Percentiles rank a stretch among this genome's conserved stretches.
phyloP scores from a whole-genome alignment of 2,888 invertebrate genomes.

The Artemia sp. region DNA sequence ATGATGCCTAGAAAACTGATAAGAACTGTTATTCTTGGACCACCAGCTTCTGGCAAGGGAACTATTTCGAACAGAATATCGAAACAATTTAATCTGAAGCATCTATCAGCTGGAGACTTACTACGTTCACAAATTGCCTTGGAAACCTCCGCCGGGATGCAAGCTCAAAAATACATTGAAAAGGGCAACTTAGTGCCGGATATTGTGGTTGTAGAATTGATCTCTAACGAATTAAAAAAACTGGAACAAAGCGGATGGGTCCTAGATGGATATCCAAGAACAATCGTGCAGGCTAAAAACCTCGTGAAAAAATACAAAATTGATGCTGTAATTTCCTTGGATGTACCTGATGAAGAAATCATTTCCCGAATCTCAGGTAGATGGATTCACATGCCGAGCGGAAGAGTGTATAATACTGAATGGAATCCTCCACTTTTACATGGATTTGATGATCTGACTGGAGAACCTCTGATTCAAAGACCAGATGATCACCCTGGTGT shows the following conservation, averaged over 20 bases:
- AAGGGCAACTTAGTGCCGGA: conserved; percentile 73
- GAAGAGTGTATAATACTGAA: conserved; percentile 78
- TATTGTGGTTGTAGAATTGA: conserved; percentile 62
- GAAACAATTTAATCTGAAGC: conserved; percentile 54
- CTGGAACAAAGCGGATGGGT: conserved; percentile 51
- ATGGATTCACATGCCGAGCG: conserved; percentile 77
- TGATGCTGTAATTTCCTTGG: conserved; percentile 65
- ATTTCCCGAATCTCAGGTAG: conserved; percentile 66
- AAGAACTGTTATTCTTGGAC: conserved; percentile 69
- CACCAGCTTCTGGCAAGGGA: conserved; percentile 69
- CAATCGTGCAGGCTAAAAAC: conserved; percentile 57
- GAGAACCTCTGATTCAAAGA: conserved; percentile 67
- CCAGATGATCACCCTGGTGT: conserved; percentile 81
- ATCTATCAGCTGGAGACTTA: conserved; percentile 81
- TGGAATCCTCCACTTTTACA: conserved; percentile 80
- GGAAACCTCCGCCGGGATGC: conserved; percentile 16
- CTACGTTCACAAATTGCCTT: conserved; percentile 9
- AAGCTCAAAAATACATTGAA: conserved; percentile 23
- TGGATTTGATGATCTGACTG: conserved; percentile 79
- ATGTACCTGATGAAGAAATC: conserved; percentile 71
- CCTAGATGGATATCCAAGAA: conserved; percentile 68
- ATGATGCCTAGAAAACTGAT: conserved; percentile 31
- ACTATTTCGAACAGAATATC: conserved; percentile 22
- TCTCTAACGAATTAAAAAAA: conserved; percentile 52
- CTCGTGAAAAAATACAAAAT: conserved; percentile 45